These are phyloP conservation scores for Xenotilapia leptura DNA, from an alignment of 2,113 vertebrate genomes.

Conservation along the genomic window DNA sequence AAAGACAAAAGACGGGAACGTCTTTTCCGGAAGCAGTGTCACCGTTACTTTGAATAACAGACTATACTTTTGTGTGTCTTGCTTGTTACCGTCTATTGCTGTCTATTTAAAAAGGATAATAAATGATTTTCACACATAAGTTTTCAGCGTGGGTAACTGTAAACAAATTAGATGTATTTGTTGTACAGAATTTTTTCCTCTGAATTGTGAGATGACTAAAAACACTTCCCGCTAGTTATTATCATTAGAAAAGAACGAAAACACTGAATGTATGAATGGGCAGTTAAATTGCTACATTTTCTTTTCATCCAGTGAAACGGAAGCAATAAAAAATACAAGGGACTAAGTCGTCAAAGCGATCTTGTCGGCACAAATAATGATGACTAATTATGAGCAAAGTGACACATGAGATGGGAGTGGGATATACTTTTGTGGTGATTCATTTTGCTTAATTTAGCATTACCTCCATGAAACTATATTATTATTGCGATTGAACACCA, in stretches of 20 bases:
- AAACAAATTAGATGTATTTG: background rate
- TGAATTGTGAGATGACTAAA: background rate
- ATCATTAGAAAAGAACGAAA: background rate
- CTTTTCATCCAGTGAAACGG: background rate
- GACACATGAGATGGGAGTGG: background rate
- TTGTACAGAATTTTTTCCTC: background rate
- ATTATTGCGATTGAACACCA: conserved; percentile 23
- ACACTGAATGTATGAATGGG: background rate
- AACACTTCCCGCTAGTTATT: background rate
- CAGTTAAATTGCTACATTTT: background rate
- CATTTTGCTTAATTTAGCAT: conserved; percentile 9
- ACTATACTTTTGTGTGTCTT: background rate
- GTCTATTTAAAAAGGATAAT: background rate
- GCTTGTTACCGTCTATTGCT: background rate
- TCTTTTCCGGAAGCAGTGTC: background rate
- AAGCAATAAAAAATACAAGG: background rate
- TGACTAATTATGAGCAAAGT: background rate
- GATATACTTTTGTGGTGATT: conserved; percentile 6
- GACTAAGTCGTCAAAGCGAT: background rate
- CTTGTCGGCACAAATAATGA: background rate
- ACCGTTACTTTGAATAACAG: background rate
- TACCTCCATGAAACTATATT: background rate
- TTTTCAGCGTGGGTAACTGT: background rate
- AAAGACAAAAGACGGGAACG: background rate
- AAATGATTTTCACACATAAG: background rate